Conservation (phyloP, 2,113 vertebrate species). For the Phaethornis superciliosus region DNA sequence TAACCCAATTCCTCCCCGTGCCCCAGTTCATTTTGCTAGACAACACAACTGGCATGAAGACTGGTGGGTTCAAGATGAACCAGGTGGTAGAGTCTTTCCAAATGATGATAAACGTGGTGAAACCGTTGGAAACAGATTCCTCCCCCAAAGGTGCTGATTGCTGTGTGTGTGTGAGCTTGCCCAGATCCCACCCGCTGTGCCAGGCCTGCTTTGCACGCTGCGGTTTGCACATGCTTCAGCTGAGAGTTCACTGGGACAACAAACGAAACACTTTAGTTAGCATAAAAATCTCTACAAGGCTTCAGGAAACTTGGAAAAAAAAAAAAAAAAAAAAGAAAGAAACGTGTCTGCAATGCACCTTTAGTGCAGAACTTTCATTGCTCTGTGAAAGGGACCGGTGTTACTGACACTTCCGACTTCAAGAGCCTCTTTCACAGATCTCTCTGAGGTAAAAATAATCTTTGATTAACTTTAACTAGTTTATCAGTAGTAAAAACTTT, state of each 20-base stretch:
- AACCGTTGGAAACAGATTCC: neutral
- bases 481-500: neutral
- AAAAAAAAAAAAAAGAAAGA: too few relatives aligned
- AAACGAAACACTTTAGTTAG: neutral
- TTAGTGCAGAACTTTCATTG: neutral
- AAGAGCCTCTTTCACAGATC: neutral
- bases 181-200: neutral
- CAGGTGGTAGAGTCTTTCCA: slow-evolving; percentile 5
- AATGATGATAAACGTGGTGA: slow-evolving; percentile 23
- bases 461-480: neutral
- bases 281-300: neutral
- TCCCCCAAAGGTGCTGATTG: neutral
- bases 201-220: neutral
- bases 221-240: neutral
- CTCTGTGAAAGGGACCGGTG: neutral
- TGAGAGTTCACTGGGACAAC: neutral
- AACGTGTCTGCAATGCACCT: neutral
- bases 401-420: neutral
- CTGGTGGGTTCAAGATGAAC: neutral
- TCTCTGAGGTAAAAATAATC: neutral
- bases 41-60: slow-evolving; percentile 20
- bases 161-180: neutral
- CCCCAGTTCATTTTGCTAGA: neutral
- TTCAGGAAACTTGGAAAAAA: neutral
- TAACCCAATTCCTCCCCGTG: neutral